Percentiles rank a stretch among this genome's conserved stretches.
phyloP scores from a whole-genome alignment of 2,797 vertebrate genomes.

The Dromococcyx pavoninus region DNA sequence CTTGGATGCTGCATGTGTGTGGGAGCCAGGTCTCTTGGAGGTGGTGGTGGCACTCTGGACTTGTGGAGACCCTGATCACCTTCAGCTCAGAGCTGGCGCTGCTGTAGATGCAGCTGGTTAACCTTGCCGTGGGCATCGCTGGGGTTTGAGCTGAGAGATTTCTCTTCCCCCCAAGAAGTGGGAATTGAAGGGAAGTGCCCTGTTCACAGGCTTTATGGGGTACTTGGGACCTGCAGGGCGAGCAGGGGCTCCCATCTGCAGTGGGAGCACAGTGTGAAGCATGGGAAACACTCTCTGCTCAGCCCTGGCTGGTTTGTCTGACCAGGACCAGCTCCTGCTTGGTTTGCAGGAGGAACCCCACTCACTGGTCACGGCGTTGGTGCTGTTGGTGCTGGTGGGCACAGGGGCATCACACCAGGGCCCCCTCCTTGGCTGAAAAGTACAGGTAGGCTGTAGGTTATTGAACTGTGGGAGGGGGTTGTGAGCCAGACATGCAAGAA shows the following conservation, averaged over 20 bases:
- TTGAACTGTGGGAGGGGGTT: slow-evolving; percentile 77
- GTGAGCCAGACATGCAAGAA: slow-evolving; percentile 79
- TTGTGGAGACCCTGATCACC: not conserved
- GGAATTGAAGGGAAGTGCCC: not conserved
- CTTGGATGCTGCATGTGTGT: fast-evolving
- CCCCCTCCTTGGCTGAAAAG: slow-evolving; percentile 12
- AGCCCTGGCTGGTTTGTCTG: not conserved
- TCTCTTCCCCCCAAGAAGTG: not conserved
- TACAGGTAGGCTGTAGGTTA: slow-evolving; percentile 56
- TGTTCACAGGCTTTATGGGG: not conserved
- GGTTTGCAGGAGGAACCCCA: not conserved
- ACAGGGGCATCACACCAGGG: not conserved
- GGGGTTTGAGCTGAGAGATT: not conserved
- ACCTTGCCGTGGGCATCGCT: not conserved
- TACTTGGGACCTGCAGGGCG: not conserved
- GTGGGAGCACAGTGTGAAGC: not conserved
- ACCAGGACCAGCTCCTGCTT: not conserved
- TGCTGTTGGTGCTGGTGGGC: not conserved
- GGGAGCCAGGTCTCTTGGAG: not conserved
- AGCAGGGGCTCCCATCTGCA: not conserved
- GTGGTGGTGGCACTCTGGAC: not conserved
- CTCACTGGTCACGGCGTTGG: not conserved
- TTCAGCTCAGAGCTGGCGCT: not conserved
- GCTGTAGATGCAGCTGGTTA: not conserved
- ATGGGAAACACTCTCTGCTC: not conserved